Percentiles rank a stretch among this genome's conserved stretches.
phyloP scores from a whole-genome alignment of 2,888 invertebrate species.

The Leucophenga montana region DNA sequence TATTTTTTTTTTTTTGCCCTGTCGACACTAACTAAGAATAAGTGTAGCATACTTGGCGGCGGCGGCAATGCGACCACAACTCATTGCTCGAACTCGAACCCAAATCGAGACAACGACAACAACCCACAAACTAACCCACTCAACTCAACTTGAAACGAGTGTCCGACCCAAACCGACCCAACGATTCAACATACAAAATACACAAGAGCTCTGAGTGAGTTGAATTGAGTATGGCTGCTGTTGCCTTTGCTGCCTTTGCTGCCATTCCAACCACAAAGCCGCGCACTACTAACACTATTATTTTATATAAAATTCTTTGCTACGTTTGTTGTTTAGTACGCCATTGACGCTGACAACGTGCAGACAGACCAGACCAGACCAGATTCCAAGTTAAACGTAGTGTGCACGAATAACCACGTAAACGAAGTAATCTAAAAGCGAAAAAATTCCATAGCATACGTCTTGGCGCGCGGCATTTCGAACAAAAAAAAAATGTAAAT shows the following conservation, averaged over 20 bases:
- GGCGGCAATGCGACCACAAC: slow-evolving; percentile 29
- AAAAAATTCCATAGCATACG: too few relatives aligned
- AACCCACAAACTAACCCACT: slow-evolving; percentile 32
- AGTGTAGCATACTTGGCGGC: slow-evolving; percentile 55
- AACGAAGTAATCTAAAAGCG: background rate
- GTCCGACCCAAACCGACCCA: background rate
- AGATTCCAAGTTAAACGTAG: background rate
- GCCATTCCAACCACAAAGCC: background rate
- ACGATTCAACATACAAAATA: too few relatives aligned
- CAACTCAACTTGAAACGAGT: slow-evolving; percentile 2
- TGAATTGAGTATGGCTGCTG: slow-evolving; percentile 26
- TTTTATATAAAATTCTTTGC: slow-evolving; percentile 40
- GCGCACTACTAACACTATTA: slow-evolving; percentile 34
- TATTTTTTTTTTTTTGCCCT: background rate
- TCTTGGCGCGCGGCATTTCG: too few relatives aligned
- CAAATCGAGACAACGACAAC: slow-evolving; percentile 52
- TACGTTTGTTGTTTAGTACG: slow-evolving; percentile 59
- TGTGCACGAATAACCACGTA: background rate
- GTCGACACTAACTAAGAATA: slow-evolving; percentile 21
- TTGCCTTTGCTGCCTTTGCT: slow-evolving; percentile 27
- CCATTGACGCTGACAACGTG: slow-evolving; percentile 61
- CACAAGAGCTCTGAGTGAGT: background rate
- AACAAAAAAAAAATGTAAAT: too few relatives aligned
- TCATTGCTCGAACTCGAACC: slow-evolving; percentile 39
- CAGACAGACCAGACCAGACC: slow-evolving; percentile 46